Conservation (phyloP, 92 coral and sea anemone genomes). For the Chrysogorgia sp. region DNA sequence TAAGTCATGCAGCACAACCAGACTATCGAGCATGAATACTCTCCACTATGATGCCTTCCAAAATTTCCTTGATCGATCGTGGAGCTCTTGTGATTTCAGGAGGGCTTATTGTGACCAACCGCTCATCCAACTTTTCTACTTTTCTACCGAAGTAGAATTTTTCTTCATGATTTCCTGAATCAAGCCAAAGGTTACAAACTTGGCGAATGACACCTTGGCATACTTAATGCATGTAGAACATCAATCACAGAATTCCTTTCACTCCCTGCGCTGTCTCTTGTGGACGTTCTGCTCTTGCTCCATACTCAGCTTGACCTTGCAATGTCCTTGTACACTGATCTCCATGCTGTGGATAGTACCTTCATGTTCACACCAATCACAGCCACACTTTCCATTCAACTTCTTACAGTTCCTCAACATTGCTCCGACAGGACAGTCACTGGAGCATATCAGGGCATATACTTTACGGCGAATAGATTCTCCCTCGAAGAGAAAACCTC, state of each 20-base stretch:
- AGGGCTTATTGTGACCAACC: conserved; percentile 26
- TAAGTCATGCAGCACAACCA: too few relatives aligned
- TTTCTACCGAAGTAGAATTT: conserved; percentile 21
- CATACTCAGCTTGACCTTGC: conserved; percentile 18
- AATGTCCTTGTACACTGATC: too few relatives aligned
- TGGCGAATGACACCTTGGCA: too few relatives aligned
- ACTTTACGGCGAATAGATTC: not conserved
- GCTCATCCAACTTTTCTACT: conserved; percentile 12
- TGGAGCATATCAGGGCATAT: too few relatives aligned
- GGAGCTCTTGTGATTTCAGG: conserved; percentile 45
- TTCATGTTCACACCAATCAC: too few relatives aligned
- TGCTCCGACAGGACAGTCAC: conserved; percentile 19
- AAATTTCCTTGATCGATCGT: conserved; percentile 18
- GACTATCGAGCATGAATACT: too few relatives aligned
- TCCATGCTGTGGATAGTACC: too few relatives aligned
- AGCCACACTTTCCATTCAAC: conserved; percentile 29
- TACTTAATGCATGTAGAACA: conserved; percentile 10
- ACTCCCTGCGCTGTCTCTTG: conserved; percentile 17
- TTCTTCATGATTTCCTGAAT: conserved; percentile 29
- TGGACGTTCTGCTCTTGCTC: not conserved
- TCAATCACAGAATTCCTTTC: conserved; percentile 12
- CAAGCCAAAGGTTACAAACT: too few relatives aligned
- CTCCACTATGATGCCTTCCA: conserved; percentile 53
- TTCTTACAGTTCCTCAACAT: conserved; percentile 30
- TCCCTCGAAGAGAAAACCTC: conserved; percentile 7